A percentile compares a stretch with the other conserved stretches of the same genome.
phyloP scores from a whole-genome alignment of 30 jellyfish, hydroid and myxozoan species.

The Aurelia sp. region DNA sequence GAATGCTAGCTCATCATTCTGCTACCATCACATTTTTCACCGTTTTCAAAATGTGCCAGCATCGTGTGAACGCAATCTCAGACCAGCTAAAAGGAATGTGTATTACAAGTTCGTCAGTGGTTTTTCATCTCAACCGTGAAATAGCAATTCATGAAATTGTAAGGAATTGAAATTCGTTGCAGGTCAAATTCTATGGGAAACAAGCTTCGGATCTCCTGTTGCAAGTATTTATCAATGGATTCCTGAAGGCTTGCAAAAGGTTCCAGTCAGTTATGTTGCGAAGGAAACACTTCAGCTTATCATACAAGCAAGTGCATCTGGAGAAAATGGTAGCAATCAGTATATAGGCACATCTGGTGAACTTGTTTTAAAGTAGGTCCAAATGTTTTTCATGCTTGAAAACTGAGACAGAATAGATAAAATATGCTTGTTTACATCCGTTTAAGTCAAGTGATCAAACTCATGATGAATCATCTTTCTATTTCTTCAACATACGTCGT shows the following conservation, averaged over 20 bases:
- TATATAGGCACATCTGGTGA: slow-evolving; percentile 86
- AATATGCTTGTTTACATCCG: too few relatives aligned
- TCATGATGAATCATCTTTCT: too few relatives aligned
- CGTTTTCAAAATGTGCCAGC: too few relatives aligned
- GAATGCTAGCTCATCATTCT: too few relatives aligned
- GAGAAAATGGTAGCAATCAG: slow-evolving; percentile 93
- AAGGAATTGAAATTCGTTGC: background rate
- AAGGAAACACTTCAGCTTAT: slow-evolving; percentile 88
- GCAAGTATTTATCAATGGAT: slow-evolving; percentile 96
- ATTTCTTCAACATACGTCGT: too few relatives aligned
- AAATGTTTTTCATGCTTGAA: background rate
- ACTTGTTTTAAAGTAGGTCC: slow-evolving; percentile 86
- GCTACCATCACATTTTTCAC: too few relatives aligned
- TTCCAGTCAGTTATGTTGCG: slow-evolving; percentile 90
- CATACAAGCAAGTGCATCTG: slow-evolving; percentile 81
- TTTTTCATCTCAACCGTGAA: too few relatives aligned
- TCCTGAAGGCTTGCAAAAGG: slow-evolving; percentile 98
- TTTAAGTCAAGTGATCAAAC: too few relatives aligned
- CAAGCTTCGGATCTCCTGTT: slow-evolving; percentile 87
- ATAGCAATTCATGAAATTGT: too few relatives aligned
- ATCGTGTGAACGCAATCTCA: too few relatives aligned
- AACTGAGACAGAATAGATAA: background rate
- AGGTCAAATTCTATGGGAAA: slow-evolving; percentile 96
- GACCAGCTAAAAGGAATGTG: too few relatives aligned
- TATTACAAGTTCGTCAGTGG: too few relatives aligned